Percentiles rank a stretch among this genome's conserved stretches.
These are phyloP conservation scores for Mareca penelope DNA, from an alignment of 2,797 vertebrate species.

Conservation along the genomic window DNA sequence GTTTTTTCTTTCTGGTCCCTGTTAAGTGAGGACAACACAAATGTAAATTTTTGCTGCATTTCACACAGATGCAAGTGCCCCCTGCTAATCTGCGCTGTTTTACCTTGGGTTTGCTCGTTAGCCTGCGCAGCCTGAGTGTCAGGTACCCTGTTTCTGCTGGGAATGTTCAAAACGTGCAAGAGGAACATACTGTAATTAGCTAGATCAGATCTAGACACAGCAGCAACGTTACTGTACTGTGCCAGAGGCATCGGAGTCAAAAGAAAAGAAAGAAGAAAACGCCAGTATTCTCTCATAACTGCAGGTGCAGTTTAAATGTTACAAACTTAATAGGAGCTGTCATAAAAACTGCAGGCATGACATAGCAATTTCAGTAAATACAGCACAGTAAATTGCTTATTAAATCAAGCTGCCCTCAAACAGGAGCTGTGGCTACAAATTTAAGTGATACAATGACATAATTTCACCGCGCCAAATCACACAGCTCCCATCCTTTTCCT, in stretches of 20 bases:
- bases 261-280: not conserved
- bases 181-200: conserved; percentile 4
- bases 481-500: not conserved
- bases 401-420: conserved; percentile 34
- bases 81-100: not conserved
- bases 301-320: conserved; percentile 18
- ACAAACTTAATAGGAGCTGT: not conserved
- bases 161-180: not conserved
- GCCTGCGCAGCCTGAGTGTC: not conserved
- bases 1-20: not conserved
- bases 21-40: not conserved
- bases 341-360: conserved; percentile 46
- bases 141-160: not conserved
- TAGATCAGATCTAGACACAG: not conserved
- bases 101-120: not conserved
- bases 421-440: conserved; percentile 8
- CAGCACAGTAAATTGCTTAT: conserved; percentile 40
- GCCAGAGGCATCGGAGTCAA: not conserved
- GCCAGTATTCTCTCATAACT: not conserved
- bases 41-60: not conserved
- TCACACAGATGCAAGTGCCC: not conserved
- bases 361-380: conserved; percentile 40
- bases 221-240: not conserved
- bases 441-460: conserved; percentile 13
- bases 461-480: not conserved